A percentile compares a stretch with the other conserved stretches of the same genome.
These are phyloP conservation scores for Lichenostomus cassidix DNA, from an alignment of 2,113 vertebrate genomes.

Conservation along the genomic window DNA sequence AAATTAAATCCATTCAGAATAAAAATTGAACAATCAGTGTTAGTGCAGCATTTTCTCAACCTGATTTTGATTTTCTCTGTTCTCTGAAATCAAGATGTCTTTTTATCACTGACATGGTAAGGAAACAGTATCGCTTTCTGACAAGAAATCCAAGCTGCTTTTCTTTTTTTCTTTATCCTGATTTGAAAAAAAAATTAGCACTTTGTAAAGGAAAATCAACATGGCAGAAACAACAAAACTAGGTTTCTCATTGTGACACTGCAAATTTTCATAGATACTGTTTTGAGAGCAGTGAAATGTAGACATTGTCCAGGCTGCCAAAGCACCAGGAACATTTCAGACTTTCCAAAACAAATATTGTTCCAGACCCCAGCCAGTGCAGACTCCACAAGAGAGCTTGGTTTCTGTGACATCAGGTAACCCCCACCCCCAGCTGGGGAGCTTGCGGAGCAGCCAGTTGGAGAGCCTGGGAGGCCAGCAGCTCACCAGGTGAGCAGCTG, in stretches of 20 bases:
- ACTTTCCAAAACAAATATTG: background rate
- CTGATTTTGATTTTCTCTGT: background rate
- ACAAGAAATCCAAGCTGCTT: background rate
- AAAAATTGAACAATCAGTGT: background rate
- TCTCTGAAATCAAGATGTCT: background rate
- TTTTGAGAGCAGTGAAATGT: background rate
- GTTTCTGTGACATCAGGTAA: background rate
- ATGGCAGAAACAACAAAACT: background rate
- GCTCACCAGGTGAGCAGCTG: conserved; percentile 46
- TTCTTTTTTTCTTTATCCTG: background rate
- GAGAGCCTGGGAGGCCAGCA: background rate
- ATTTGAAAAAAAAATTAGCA: background rate
- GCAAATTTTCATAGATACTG: background rate
- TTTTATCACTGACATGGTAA: background rate
- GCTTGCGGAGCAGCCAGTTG: background rate
- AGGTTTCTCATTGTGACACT: background rate
- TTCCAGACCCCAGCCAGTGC: background rate
- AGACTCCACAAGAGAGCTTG: background rate
- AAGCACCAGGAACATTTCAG: background rate
- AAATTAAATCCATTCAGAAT: background rate
- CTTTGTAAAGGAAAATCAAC: background rate
- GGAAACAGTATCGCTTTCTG: background rate
- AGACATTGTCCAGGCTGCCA: background rate
- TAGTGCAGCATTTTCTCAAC: background rate
- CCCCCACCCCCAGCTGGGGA: background rate